Conservation (phyloP, 2,888 invertebrate species). For the Acrocyrtus sp. region DNA sequence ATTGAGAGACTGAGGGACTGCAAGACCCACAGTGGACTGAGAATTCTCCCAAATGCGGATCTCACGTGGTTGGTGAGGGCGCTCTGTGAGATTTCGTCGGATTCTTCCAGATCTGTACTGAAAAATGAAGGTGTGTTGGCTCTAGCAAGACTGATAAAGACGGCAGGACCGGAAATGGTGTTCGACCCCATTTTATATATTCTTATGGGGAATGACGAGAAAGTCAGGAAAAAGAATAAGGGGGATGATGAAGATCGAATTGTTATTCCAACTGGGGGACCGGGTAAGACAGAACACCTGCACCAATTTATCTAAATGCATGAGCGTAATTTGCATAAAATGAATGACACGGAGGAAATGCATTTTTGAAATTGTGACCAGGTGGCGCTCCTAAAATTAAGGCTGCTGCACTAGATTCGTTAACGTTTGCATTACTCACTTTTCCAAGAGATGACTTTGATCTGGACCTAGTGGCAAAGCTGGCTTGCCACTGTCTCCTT, state of each 20-base stretch:
- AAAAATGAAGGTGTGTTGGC: conserved; percentile 57
- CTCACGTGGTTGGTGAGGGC: conserved; percentile 59
- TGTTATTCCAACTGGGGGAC: conserved; percentile 42
- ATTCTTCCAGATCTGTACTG: conserved; percentile 57
- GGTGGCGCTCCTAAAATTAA: conserved; percentile 58
- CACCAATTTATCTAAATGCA: background rate
- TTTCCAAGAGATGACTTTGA: conserved; percentile 83
- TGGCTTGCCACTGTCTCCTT: conserved; percentile 67
- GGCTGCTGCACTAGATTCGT: conserved; percentile 74
- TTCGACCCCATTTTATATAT: conserved; percentile 57
- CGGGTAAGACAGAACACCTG: conserved; percentile 1
- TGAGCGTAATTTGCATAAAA: no score
- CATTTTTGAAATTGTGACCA: no score
- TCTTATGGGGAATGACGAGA: conserved; percentile 51
- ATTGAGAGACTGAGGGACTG: conserved; percentile 57
- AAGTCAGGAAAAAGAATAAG: conserved; percentile 27
- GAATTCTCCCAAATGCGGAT: conserved; percentile 56
- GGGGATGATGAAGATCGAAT: conserved; percentile 33
- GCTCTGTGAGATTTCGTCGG: conserved; percentile 59
- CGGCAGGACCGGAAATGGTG: conserved; percentile 60
- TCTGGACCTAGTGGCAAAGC: conserved; percentile 66
- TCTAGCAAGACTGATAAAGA: conserved; percentile 57
- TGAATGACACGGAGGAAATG: no score
- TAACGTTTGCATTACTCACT: conserved; percentile 80
- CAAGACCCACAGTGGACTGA: conserved; percentile 49